Conservation (phyloP, 1,140 invertebrate genomes). For the Nymphalis io region DNA sequence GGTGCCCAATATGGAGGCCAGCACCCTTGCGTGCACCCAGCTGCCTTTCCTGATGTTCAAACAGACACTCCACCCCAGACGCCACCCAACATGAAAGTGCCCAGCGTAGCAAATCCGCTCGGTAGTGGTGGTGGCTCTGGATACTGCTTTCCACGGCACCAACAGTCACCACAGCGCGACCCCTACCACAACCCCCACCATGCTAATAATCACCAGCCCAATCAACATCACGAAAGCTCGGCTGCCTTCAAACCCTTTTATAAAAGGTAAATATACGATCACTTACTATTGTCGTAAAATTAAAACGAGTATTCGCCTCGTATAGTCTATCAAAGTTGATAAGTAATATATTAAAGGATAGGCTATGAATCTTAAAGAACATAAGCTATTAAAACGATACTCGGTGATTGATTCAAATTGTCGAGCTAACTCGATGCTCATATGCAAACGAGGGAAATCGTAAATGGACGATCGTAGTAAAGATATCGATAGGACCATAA, state of each 20-base stretch:
- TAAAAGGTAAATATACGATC: conserved; percentile 86
- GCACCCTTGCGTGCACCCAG: conserved; percentile 79
- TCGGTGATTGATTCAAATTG: conserved; percentile 51
- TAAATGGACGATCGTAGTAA: conserved; percentile 72
- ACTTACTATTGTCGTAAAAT: neutral
- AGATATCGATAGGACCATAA: conserved; percentile 72
- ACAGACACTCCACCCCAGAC: conserved; percentile 96
- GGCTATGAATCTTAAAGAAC: conserved; percentile 6
- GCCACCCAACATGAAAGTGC: conserved; percentile 94
- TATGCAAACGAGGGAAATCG: conserved; percentile 63
- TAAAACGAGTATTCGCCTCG: neutral
- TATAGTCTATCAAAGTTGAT: neutral
- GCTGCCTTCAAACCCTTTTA: conserved; percentile 93
- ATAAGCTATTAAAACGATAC: conserved; percentile 17
- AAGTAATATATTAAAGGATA: conserved; percentile 2
- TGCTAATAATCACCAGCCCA: conserved; percentile 79
- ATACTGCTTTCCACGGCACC: conserved; percentile 81
- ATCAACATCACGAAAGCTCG: conserved; percentile 83
- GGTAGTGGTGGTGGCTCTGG: conserved; percentile 79
- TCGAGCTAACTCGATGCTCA: conserved; percentile 35
- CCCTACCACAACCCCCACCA: conserved; percentile 81
- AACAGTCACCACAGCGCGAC: conserved; percentile 78
- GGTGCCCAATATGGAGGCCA: conserved; percentile 76
- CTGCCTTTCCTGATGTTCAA: conserved; percentile 91
- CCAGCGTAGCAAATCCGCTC: conserved; percentile 84